Conservation (phyloP, 2,888 invertebrate species). For the Agelastica alni region DNA sequence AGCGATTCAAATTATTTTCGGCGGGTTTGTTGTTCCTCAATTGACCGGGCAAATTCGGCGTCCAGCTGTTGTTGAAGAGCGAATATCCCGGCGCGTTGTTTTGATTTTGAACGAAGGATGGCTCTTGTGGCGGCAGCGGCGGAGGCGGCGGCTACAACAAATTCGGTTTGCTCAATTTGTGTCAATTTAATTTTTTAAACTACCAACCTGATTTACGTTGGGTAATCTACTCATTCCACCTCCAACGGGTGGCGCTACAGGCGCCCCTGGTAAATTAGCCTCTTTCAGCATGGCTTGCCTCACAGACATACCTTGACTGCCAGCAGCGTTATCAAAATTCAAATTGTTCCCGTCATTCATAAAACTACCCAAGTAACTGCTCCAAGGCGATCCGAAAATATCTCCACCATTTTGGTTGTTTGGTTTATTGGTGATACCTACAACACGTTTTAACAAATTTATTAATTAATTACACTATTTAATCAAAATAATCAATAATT, state of each 20-base stretch:
- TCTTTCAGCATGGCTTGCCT: conserved; percentile 56
- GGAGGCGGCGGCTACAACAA: conserved; percentile 1
- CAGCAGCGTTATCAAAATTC: conserved; percentile 18
- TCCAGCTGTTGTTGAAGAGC: conserved; percentile 55
- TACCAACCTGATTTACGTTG: conserved; percentile 28
- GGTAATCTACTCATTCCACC: conserved; percentile 23
- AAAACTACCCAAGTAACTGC: conserved; percentile 28
- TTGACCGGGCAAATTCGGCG: conserved; percentile 51
- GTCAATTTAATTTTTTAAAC: neutral
- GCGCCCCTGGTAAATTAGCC: conserved; percentile 40
- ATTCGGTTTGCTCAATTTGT: neutral
- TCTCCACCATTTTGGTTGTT: conserved; percentile 34
- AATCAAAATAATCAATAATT: no score
- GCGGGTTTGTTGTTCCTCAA: conserved; percentile 36
- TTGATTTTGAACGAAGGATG: conserved; percentile 25
- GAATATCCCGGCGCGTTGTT: conserved; percentile 50
- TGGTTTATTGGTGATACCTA: conserved; percentile 15
- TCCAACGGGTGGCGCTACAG: conserved; percentile 28
- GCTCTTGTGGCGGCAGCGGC: conserved; percentile 26
- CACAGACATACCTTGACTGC: conserved; percentile 47
- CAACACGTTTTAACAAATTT: no score
- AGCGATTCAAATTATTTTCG: conserved; percentile 26
- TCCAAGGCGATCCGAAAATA: conserved; percentile 46
- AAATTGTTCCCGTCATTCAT: conserved; percentile 18
- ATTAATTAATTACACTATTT: no score